phyloP scores from a whole-genome alignment of 2,113 vertebrate genomes.

The Dryoscopus gambensis region DNA sequence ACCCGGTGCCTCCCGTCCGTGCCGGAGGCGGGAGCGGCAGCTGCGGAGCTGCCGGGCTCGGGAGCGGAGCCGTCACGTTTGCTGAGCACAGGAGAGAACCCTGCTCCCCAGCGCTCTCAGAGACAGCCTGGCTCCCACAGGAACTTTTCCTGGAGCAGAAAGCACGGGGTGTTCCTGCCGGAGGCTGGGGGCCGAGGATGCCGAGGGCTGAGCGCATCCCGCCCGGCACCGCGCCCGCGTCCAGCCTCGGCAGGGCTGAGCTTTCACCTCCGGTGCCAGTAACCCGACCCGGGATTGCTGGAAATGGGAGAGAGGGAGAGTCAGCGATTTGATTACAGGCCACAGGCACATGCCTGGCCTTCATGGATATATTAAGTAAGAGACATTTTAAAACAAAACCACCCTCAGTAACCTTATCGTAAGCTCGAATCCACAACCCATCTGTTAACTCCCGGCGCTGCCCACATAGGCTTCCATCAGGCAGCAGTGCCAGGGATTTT shows the following conservation, averaged over 20 bases:
- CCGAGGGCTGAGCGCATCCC: not conserved
- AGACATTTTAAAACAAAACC: conserved; percentile 70
- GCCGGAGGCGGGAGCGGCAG: not conserved
- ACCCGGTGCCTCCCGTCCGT: accelerated
- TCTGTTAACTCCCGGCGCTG: conserved; percentile 25
- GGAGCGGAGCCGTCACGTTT: not conserved
- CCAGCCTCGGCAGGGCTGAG: not conserved
- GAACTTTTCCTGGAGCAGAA: not conserved
- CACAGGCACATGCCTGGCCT: conserved; percentile 67
- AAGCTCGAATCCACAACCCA: conserved; percentile 33
- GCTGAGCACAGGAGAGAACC: not conserved
- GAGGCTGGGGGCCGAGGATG: not conserved
- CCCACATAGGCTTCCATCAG: conserved; percentile 13
- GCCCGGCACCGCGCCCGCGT: not conserved
- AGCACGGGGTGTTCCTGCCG: not conserved
- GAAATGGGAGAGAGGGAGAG: conserved; percentile 32
- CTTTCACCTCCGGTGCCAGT: conserved; percentile 46
- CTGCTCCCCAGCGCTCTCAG: accelerated
- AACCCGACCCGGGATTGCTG: conserved; percentile 42
- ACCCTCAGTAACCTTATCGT: conserved; percentile 64
- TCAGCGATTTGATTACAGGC: conserved; percentile 55
- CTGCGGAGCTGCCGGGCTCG: not conserved
- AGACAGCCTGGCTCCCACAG: not conserved
- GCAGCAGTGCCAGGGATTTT: not conserved
- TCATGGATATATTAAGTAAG: conserved; percentile 68